Evolutionary conservation across 2,113 vertebrate species (phyloP), one percentile per base, ranked within the genome.

Genomic region (Phoenicopterus ruber): DNA sequence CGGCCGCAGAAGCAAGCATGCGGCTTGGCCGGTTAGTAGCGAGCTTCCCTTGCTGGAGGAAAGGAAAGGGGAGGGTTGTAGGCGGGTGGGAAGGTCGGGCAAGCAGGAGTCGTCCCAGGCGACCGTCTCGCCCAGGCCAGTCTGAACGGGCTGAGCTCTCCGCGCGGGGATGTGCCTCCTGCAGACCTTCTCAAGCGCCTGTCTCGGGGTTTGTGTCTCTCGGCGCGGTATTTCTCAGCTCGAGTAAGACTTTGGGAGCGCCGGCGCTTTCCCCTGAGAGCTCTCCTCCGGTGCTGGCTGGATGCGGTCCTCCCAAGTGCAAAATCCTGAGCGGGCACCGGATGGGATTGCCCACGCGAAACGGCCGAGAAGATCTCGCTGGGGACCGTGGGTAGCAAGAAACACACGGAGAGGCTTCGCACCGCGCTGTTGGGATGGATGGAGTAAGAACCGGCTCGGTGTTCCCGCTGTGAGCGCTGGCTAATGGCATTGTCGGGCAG

Each of bases 201-300:
- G 4, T 8, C 29, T 46, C 47, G 62, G 44, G 11, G 46, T 59
- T 28, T 14, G 17, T 21, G 2, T 22, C 25, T 63, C 34, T 14
- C 1, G 1, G 61, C 7, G 2, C 3, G 4, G 9, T 31, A 17
- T 49, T 34, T n/a, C 19, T 49, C 24, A 73, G 31, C 12, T 24
- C 6, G 3, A 21, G 19, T 7, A 6, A 52, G 34, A 19, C 32
- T 89, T 11, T n/a, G 38, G 70, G 73, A 57, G 22, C 7, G 10
- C 7, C 54, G 32, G 20, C 10, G 13, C 46, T 58, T 59, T 49
- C 22, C 26, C 34, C 65, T 5, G 3, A 7, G 38, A n/a, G n/a
- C 24, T 32, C 40, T 36, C 24, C 9, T 73, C 31, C 57, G 8
- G 19, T 9, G 11, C n/a, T 73, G 57, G 13, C 70, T 47, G 32